Percentiles rank a stretch among this genome's conserved stretches.
Evolutionary conservation across 2,797 vertebrate species (phyloP).

Genomic region (Salarias fasciatus): DNA sequence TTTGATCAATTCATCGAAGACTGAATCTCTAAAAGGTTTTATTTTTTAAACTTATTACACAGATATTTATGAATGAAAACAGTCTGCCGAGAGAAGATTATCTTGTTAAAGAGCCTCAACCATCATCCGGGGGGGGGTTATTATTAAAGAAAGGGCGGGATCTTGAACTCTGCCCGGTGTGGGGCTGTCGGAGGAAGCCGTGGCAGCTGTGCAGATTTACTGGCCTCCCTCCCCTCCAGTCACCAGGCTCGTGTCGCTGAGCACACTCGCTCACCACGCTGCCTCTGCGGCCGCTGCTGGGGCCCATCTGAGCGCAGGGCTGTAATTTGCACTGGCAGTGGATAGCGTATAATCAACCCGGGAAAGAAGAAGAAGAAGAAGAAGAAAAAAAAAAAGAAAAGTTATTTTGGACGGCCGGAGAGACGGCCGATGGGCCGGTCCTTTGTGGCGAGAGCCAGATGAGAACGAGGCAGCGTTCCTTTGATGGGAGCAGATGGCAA

Average conservation of each 20-base stretch:
- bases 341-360: conserved; percentile 81
- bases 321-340: conserved; percentile 85
- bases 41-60: too few species aligned
- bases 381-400: too few species aligned
- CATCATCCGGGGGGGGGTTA: too few species aligned
- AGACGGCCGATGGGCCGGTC: conserved; percentile 58
- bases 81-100: too few species aligned
- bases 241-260: conserved; percentile 27
- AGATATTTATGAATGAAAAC: too few species aligned
- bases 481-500: conserved; percentile 75
- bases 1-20: too few species aligned
- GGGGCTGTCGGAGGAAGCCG: conserved; percentile 12
- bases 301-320: conserved; percentile 68
- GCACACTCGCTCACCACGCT: conserved; percentile 56
- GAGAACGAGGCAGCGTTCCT: conserved; percentile 63
- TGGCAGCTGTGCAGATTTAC: conserved; percentile 16
- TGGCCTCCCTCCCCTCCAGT: conserved; percentile 33
- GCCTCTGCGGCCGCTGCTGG: conserved; percentile 62
- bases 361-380: too few species aligned
- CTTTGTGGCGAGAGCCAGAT: conserved; percentile 76
- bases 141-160: too few species aligned
- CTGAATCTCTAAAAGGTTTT: too few species aligned
- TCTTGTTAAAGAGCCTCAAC: too few species aligned
- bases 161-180: too few species aligned
- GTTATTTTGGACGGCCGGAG: conserved; percentile 79